Evolutionary conservation across 2,113 vertebrate species (phyloP), one percentile per base, ranked within the genome.

Genomic region (Glaucidium brasilianum): DNA sequence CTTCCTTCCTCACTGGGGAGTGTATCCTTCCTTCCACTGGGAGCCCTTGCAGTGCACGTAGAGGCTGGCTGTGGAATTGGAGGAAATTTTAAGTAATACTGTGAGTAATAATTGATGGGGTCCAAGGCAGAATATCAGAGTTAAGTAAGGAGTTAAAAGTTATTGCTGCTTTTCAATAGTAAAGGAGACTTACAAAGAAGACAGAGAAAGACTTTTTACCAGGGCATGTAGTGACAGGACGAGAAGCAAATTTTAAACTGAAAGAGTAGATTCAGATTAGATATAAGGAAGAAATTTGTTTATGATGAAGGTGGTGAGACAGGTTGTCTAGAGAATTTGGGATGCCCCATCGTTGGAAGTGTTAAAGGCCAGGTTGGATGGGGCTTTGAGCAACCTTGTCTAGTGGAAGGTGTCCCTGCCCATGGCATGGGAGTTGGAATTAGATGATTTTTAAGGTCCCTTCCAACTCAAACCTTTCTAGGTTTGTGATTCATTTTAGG

Each of bases 381-480:
- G 17, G 14, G 7, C 49, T 92, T 20, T 30, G 45, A 50, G n/a
- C 15, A 55, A 3, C 32, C 14, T 79, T 19, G 1, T 4, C 7
- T 39, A 1, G 9, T 15, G 22, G 7, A 23, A 73, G 7, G 1
- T n/a, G 8, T 41, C 12, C n/a, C n/a, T 80, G 67, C 15, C 15
- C 11, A 0, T 0, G 2, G 30, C n/a, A 50, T 7, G 10, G 11
- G 17, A 4, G 1, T 4, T 58, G 35, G 10, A n/a, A 37, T 0
- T 9, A 5, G 23, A 9, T 55, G 14, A 3, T 7, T 30, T 78
- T 56, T 20, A 37, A 60, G 23, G n/a, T 62, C 8, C 6, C 5
- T 84, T 77, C 7, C 5, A 12, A 67, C 35, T 5, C 6, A 49
- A 81, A 62, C 15, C 0, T 0, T 37, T 78, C 22, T 32, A 50